Evolutionary conservation across 2,113 vertebrate species (phyloP), one percentile per base, ranked within the genome.

Genomic region (Marmota flaviventris): DNA sequence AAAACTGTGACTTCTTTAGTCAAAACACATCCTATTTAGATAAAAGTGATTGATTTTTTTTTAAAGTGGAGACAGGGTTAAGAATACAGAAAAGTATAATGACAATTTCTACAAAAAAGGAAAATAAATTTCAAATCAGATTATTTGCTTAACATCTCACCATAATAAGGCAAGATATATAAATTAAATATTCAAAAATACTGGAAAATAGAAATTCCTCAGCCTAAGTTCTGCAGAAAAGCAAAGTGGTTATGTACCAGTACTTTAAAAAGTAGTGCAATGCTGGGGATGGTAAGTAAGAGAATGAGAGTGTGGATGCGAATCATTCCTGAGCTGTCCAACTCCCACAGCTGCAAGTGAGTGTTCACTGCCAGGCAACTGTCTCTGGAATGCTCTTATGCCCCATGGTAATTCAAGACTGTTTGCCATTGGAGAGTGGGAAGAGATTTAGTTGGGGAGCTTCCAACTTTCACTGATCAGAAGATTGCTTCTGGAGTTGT

Each of bases 11-110:
- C 5, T 34, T 84, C 25, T 48, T 77, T 51, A 48, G 6, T 61
- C 32, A 70, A 93, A 78, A 20, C 22, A 34, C 4, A 10, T 51
- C 20, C 5, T 32, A 45, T 56, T 14, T 48, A n/a, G 32, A 88
- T n/a, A 48, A 20, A 61, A 12, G 18, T n/a, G 22, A 45, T 13
- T 67, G 25, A 69, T 34, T 2, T 8, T n/a, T 48, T 61, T 34
- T 2, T 8, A 25, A n/a, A 13, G 1, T 14, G 10, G 27, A 3
- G 29, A 25, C 0, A 4, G 34, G 20, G 2, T 29, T 53, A 84
- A 77, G 51, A 78, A 63, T 58, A 56, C 12, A 69, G 17, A 42
- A 84, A 84, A 5, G 8, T 16, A 58, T 34, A 56, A 42, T 63
- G 11, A 17, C 8, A 32, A 1, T 67, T 65, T 51, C 32, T 88